Evolutionary conservation across 2,888 invertebrate genomes (phyloP).

Genomic region (Oscheius sp.): DNA sequence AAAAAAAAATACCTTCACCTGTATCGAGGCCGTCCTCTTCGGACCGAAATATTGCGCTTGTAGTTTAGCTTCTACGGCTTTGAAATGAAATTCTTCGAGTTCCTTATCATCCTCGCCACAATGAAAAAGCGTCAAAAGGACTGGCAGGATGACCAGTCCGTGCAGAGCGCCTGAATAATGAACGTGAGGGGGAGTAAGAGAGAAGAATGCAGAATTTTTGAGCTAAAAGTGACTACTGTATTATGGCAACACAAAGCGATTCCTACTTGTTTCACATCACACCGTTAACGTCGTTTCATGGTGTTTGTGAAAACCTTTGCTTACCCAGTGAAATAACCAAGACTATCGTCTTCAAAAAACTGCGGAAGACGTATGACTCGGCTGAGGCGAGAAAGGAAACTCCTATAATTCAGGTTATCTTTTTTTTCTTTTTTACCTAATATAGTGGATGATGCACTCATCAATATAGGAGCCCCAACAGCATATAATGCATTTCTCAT

Average conservation of each 20-base stretch:
- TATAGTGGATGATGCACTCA: slow-evolving; percentile 89
- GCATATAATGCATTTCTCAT: slow-evolving; percentile 87
- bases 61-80: slow-evolving; percentile 44
- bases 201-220: too few species aligned
- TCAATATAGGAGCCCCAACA: slow-evolving; percentile 87
- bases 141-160: slow-evolving; percentile 87
- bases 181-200: neutral
- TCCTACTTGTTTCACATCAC: too few species aligned
- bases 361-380: slow-evolving; percentile 79
- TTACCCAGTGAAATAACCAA: slow-evolving; percentile 86
- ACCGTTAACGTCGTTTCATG: too few species aligned
- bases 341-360: slow-evolving; percentile 82
- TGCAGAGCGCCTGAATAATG: slow-evolving; percentile 80
- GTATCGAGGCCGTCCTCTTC: slow-evolving; percentile 44
- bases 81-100: slow-evolving; percentile 14
- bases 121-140: slow-evolving; percentile 70
- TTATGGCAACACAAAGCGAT: too few species aligned
- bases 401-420: slow-evolving; percentile 70
- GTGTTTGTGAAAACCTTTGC: too few species aligned
- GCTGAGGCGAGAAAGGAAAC: slow-evolving; percentile 86
- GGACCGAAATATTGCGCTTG: slow-evolving; percentile 49
- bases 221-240: too few species aligned
- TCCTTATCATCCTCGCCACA: slow-evolving; percentile 44
- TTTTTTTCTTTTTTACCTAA: slow-evolving; percentile 73
- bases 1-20: slow-evolving; percentile 24